Evolutionary conservation across 2,797 vertebrate genomes (phyloP), one percentile per base, ranked within the genome.

Genomic region (Dromococcyx pavoninus): DNA sequence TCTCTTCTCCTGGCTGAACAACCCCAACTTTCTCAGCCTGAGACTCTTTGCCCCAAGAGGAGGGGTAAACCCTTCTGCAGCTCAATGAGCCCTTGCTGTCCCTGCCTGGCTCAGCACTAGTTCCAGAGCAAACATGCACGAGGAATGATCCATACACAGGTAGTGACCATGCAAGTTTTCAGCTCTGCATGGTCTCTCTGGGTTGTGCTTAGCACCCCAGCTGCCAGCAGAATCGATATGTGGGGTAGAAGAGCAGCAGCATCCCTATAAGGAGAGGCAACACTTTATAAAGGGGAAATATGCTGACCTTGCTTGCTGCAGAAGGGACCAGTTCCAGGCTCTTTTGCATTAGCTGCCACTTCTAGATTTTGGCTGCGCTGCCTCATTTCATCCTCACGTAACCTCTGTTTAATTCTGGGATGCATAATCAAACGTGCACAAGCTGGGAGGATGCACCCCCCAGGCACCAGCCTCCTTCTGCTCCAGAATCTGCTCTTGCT

Each of bases 131-230:
- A 41, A 65, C 17, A 23, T 13, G 13, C 17, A 9, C 18, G 28
- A 24, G 17, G 1, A 1, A 46, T 24, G 16, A 8, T 12, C 32
- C 46, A 15, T 1, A 4, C 53, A 17, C 17, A 5, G 0, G 0
- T 35, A 65, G n/a, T 51, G 13, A 28, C 73, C 57, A 33, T 0
- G 0, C 8, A n/a, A 15, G 7, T 54, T 93, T 67, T 72, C 50
- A 75, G 14, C 54, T 33, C 35, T 37, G 5, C 19, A 15, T 2
- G 0, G 18, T 32, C 3, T 28, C 48, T 78, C 41, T 33, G 43
- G n/a, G 11, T 33, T 60, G 13, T 69, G 23, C 9, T 74, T 81
- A 41, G 61, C 17, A 37, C 17, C 19, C 13, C 51, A 60, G 7
- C 37, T 65, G 4, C 62, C 77, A n/a, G 0, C 5, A 65, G 5